Percentiles rank a stretch among this genome's conserved stretches.
Conservation (phyloP, 1,140 invertebrate genomes). For the Drosophila teissieri region DNA sequence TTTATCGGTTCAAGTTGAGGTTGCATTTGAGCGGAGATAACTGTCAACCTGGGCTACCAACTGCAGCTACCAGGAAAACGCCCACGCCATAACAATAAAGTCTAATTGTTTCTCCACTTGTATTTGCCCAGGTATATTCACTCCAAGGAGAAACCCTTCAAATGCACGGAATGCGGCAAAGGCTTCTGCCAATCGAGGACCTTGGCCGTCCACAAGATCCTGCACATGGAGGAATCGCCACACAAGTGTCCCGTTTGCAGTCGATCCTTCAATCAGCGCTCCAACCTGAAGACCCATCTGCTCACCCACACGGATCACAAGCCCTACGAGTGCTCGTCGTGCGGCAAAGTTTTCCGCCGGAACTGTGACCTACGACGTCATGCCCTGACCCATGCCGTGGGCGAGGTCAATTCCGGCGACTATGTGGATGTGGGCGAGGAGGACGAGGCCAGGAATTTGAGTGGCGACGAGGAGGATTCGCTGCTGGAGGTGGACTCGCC, state of each 20-base stretch:
- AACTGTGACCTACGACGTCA: conserved; percentile 94
- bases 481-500: conserved; percentile 86
- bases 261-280: conserved; percentile 95
- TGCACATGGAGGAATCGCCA: conserved; percentile 96
- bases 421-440: conserved; percentile 88
- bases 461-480: conserved; percentile 87
- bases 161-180: conserved; percentile 97
- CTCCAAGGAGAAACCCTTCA: conserved; percentile 98
- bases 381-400: conserved; percentile 93
- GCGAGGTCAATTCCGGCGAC: conserved; percentile 90
- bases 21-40: conserved; percentile 50
- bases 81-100: conserved; percentile 38
- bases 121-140: conserved; percentile 93
- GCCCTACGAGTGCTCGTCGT: conserved; percentile 95
- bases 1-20: conserved; percentile 28
- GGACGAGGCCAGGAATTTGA: conserved; percentile 84
- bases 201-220: conserved; percentile 96
- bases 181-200: conserved; percentile 98
- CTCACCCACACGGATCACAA: conserved; percentile 97
- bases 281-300: conserved; percentile 96
- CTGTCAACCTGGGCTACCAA: conserved; percentile 68
- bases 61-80: conserved; percentile 38
- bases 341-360: conserved; percentile 93
- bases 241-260: conserved; percentile 96
- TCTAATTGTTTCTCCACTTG: conserved; percentile 48